A percentile compares a stretch with the other conserved stretches of the same genome.
Conservation (phyloP, 2,888 invertebrate species). For the Tetragnatha montana region DNA sequence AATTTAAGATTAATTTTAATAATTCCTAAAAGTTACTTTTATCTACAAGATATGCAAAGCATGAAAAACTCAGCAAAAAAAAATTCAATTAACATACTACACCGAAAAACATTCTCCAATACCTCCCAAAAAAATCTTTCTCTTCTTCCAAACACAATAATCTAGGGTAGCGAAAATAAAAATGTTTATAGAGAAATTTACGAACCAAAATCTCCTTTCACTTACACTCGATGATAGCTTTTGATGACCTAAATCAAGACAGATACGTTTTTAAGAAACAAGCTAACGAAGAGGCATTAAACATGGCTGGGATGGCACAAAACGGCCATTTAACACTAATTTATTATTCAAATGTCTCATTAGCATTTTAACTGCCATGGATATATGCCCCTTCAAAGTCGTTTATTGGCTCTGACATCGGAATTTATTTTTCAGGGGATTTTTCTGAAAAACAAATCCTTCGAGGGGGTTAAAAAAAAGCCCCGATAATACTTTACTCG, state of each 20-base stretch:
- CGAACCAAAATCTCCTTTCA: too few species aligned
- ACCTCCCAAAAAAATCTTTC: too few species aligned
- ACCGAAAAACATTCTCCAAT: too few species aligned
- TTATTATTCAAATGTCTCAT: neutral
- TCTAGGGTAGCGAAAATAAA: too few species aligned
- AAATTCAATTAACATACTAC: too few species aligned
- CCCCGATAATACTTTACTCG: neutral
- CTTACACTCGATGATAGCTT: neutral
- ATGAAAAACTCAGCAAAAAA: too few species aligned
- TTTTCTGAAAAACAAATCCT: neutral
- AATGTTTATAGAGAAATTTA: too few species aligned
- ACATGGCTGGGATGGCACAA: neutral
- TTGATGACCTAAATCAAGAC: neutral
- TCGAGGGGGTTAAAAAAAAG: neutral
- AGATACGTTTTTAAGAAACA: neutral
- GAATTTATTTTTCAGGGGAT: neutral
- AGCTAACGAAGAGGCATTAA: neutral
- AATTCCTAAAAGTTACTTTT: too few species aligned
- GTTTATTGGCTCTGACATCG: neutral
- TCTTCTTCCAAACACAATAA: too few species aligned
- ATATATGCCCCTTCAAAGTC: neutral
- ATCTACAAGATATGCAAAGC: too few species aligned
- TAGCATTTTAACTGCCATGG: neutral
- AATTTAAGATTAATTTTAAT: too few species aligned
- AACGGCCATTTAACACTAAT: neutral